Evolutionary conservation across 1,140 invertebrate species (phyloP), one percentile per base, ranked within the genome.

Genomic region (Cecropterus lyciades): DNA sequence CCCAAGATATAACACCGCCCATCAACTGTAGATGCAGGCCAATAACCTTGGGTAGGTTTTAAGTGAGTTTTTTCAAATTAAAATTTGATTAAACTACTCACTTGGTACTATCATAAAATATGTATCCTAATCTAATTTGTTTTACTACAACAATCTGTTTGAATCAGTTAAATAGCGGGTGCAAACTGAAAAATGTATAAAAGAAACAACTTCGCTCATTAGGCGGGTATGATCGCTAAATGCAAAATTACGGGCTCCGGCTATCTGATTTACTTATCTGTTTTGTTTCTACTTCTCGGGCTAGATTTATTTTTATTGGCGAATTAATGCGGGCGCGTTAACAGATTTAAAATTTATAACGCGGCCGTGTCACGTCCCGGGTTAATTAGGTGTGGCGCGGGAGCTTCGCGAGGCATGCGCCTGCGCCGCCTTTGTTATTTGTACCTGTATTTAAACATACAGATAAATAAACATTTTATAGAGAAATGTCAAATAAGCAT

Each of bases 311-410:
- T 72, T 69, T 71, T 67, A 70, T 49, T 65, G 56, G 55, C 49
- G 65, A 59, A 33, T 59, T 59, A 59, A 48, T 57, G 56, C 56
- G 56, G 27, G 56, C 56, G 69, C 60, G 68, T 65, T 65, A 78
- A 78, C 66, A 84, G 82, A 82, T 85, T 84, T 77, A 79, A 87
- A 85, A 84, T 81, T 80, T 87, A 85, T 87, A 85, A 79, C 74
- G 77, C 60, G 73, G 76, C 75, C 69, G 76, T 79, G 79, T 87
- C 82, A 85, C 82, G 80, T 87, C 79, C 65, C 67, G 57, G 77
- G 77, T 84, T 87, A 87, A 87, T 87, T 87, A 85, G 83, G 83
- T 73, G 82, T 79, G 75, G 78, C 69, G 70, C 73, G 70, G 73
- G 75, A 69, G 73, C 67, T 67, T 67, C 67, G 76, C 68, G 55